Conservation (phyloP, 2,888 invertebrate species). For the Drosophila barbarae region DNA sequence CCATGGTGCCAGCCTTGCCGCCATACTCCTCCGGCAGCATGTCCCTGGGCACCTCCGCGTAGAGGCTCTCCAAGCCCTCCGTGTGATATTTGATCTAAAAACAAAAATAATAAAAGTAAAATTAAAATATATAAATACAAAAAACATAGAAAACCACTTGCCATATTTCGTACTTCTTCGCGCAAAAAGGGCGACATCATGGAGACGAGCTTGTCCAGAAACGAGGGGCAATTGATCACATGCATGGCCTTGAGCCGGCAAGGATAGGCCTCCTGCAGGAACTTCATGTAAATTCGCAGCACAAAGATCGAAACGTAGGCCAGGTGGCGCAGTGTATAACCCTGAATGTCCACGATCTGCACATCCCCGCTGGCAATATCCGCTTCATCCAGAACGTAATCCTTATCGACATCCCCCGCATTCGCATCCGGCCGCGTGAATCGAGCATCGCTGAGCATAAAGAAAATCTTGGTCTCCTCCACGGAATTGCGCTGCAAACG, state of each 20-base stretch:
- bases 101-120: too few species aligned
- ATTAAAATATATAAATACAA: not conserved
- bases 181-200: constrained; percentile 83
- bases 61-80: constrained; percentile 82
- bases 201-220: constrained; percentile 82
- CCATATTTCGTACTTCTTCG: constrained; percentile 82
- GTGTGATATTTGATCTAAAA: constrained; percentile 81
- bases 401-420: not conserved
- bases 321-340: constrained; percentile 83
- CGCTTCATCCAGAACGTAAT: constrained; percentile 18
- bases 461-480: constrained; percentile 71
- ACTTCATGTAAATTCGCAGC: constrained; percentile 84
- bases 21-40: constrained; percentile 84
- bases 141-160: constrained; percentile 46
- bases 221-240: constrained; percentile 83
- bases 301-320: constrained; percentile 82
- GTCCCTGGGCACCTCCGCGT: constrained; percentile 82
- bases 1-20: constrained; percentile 81
- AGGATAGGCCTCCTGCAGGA: constrained; percentile 86
- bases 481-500: constrained; percentile 61
- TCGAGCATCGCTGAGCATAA: constrained; percentile 69
- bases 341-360: constrained; percentile 85
- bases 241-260: constrained; percentile 85
- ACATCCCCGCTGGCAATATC: constrained; percentile 84
- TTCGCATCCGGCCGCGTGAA: constrained; percentile 53